Percentiles rank a stretch among this genome's conserved stretches.
These are phyloP conservation scores for Argyrosomus regius DNA, from an alignment of 2,797 vertebrate genomes.

Conservation along the genomic window DNA sequence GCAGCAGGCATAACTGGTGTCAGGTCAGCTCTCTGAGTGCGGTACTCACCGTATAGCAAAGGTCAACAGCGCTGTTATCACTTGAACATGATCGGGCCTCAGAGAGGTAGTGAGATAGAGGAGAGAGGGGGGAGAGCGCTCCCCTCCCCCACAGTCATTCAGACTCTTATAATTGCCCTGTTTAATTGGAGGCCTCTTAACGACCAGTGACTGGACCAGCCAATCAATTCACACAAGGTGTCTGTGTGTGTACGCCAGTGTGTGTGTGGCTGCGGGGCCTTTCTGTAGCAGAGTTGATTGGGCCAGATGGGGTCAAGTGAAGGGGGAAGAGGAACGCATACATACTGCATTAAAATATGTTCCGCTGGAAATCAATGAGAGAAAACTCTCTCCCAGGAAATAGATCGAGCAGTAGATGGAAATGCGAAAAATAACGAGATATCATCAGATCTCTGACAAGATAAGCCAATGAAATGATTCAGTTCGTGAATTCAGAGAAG, in stretches of 20 bases:
- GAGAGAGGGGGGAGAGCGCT: constrained; percentile 17
- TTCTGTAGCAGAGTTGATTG: constrained; percentile 74
- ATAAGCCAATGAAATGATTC: constrained; percentile 13
- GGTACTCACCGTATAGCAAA: constrained; percentile 75
- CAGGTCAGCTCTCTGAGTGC: constrained; percentile 71
- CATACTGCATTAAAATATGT: constrained; percentile 67
- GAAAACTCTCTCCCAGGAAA: constrained; percentile 56
- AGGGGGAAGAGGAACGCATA: constrained; percentile 58
- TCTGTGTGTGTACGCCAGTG: constrained; percentile 49
- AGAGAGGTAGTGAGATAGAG: constrained; percentile 67
- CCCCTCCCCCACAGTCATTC: constrained; percentile 72
- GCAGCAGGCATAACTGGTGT: constrained; percentile 51
- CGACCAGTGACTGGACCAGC: constrained; percentile 73
- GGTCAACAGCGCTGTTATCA: constrained; percentile 80
- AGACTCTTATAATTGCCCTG: constrained; percentile 81
- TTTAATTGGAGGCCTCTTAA: constrained; percentile 86
- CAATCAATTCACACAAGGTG: constrained; percentile 79
- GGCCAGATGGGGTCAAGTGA: constrained; percentile 80
- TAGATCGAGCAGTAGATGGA: constrained; percentile 1
- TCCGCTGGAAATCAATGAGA: constrained; percentile 54
- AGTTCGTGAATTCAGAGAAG: not conserved
- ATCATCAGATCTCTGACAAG: constrained; percentile 22
- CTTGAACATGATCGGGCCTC: constrained; percentile 75
- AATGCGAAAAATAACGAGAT: constrained; percentile 56
- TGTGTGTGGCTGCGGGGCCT: constrained; percentile 63